Base-by-base conservation (phyloP, 37 sponge, comb jelly and placozoan genomes). In the Corticium candelabrum region DNA sequence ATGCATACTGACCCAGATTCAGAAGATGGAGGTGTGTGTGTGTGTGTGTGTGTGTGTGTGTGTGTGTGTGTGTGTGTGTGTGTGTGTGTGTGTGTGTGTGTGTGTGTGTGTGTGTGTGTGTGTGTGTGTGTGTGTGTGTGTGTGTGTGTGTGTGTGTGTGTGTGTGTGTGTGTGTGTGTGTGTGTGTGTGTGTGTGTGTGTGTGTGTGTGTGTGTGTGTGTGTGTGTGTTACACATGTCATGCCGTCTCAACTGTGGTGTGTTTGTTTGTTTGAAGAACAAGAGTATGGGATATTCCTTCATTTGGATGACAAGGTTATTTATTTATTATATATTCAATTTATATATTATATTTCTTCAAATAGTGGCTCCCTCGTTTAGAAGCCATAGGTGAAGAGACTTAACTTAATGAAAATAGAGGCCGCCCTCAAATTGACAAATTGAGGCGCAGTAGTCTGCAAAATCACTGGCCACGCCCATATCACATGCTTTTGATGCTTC, bases 1-100 rank as follows among this genome's bases (percentile, higher is more conserved):
- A 79, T 99, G 40, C 90, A 95, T 78, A 79, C 82, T 40, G 68
- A 7, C 80, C 31, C 33, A 69, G 71, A 71, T 81, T n/a, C n/a
- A n/a, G n/a, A n/a, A n/a, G n/a, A n/a, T 74, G 75, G 34, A 15
- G 7, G 62, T 50, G 62, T 21, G 15, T 50, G 62, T 71, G 74
- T 71, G 35, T 50, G 62, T 21, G 62, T 21, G 62, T 27, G 72
- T 34, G 5, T 4, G 5, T 34, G n/a, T 34, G 72, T 3, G 34
- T 34, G 33, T 27, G 4, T 32, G 5, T 4, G 34, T 70, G 7
- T 30, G 76, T 38, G 30, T 75, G 76, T 31, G 76, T 2, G 75
- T 74, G 37, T 35, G 37, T 35, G 75, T 74, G 75, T 35, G 37
- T 30, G 35, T 35, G 75, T 35, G 75, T 30, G 75, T 30, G 75